Base-by-base conservation (phyloP, 2,797 vertebrate species). In the Myotis findleyi region DNA sequence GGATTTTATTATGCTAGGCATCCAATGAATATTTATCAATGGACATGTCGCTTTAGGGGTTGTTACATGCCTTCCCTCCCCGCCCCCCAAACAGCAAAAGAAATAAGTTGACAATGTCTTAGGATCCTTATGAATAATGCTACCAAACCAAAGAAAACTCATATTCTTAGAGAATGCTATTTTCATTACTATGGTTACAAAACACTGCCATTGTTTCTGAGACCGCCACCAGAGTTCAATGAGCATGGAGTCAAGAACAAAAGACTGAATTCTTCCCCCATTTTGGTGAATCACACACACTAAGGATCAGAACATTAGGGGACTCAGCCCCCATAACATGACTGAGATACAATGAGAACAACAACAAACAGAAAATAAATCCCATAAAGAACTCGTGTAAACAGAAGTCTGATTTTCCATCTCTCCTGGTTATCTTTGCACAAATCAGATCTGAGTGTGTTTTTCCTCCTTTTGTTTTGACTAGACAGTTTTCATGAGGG, bases 381-480 rank as follows among this genome's bases (percentile, higher is more conserved):
- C 92, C 47, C 88, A 80, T 51, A 41, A 76, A 75, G 51, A 89
- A 69, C n/a, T 75, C 3, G 13, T 27, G 49, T 84, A 91, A 89
- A 91, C 64, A 76, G 18, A 81, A 96, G 86, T 64, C 89, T 81
- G 83, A 53, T 41, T 68, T 93, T 68, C 82, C 64, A 77, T 51
- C 38, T 94, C 69, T 90, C 38, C 64, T 62, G 55, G 41, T 55
- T 87, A 79, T 68, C 83, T 66, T 69, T 79, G 85, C 62, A 71
- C 71, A 94, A 93, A n/a, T 59, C 92, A 53, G 44, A 62, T 36
- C 47, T n/a, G 9, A 49, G 9, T 21, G 59, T 68, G 3, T 41
- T 23, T 55, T 72, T 79, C 83, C 59, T 77, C 87, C 66, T 95
- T 95, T 83, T 95, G 87, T 97, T 95, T 94, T 92, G 91, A 97